A percentile compares a stretch with the other conserved stretches of the same genome.
These are phyloP conservation scores for Tachyglossus aculeatus DNA, from an alignment of 2,797 vertebrate genomes.

Conservation along the genomic window DNA sequence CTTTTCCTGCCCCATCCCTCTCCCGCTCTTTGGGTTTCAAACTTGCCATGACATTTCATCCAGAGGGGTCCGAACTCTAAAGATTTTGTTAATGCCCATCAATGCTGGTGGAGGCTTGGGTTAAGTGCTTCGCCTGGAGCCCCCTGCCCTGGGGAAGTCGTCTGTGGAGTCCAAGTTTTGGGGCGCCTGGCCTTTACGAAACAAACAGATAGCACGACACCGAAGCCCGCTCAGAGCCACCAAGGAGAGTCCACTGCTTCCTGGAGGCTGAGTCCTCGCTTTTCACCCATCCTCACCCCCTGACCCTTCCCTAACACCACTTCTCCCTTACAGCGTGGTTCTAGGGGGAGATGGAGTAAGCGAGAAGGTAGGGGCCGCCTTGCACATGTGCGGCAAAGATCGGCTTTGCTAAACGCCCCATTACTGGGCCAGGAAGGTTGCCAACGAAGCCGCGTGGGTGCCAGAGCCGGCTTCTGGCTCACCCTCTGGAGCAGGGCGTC, in stretches of 20 bases:
- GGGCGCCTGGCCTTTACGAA: too few relatives aligned
- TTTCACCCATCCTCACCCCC: neutral
- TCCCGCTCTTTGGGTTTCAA: slow-evolving; percentile 59
- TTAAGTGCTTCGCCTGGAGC: slow-evolving; percentile 43
- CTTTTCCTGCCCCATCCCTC: slow-evolving; percentile 16
- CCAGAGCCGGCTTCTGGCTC: slow-evolving; percentile 52
- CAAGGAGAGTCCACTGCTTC: neutral
- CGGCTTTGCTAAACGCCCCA: slow-evolving; percentile 59
- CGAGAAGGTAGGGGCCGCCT: slow-evolving; percentile 29
- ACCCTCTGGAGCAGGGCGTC: slow-evolving; percentile 60
- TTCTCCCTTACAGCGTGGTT: too few relatives aligned
- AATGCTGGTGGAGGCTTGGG: slow-evolving; percentile 44
- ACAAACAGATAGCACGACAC: too few relatives aligned
- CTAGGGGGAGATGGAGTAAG: neutral
- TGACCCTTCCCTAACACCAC: too few relatives aligned
- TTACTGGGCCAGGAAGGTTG: slow-evolving; percentile 57
- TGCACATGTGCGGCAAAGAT: slow-evolving; percentile 20
- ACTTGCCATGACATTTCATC: slow-evolving; percentile 80
- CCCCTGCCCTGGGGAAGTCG: too few relatives aligned
- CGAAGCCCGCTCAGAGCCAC: neutral
- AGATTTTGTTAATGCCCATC: slow-evolving; percentile 54
- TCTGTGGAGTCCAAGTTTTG: too few relatives aligned
- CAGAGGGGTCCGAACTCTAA: slow-evolving; percentile 64
- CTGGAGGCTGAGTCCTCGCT: neutral
- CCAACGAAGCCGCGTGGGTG: slow-evolving; percentile 59